These are phyloP conservation scores for Lerema accius DNA, from an alignment of 1,140 invertebrate species.

Conservation along the genomic window DNA sequence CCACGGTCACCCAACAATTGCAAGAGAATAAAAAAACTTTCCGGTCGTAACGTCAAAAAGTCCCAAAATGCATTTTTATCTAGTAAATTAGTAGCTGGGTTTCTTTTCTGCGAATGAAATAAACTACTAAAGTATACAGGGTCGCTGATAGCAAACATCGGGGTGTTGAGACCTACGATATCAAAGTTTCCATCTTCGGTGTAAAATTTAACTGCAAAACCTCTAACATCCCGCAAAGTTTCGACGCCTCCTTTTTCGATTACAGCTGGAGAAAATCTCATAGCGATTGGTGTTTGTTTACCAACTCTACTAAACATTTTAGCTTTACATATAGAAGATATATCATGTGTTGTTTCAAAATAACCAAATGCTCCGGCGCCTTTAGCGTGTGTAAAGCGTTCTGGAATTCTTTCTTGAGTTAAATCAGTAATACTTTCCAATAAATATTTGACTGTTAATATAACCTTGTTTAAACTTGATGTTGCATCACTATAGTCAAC, in stretches of 20 bases:
- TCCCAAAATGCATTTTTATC: constrained; percentile 96
- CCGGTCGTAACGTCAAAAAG: constrained; percentile 92
- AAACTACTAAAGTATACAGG: not conserved
- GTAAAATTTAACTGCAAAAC: constrained; percentile 8
- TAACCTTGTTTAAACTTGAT: too few species aligned
- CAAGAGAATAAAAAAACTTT: constrained; percentile 87
- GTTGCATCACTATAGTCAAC: too few species aligned
- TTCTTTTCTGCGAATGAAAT: constrained; percentile 86
- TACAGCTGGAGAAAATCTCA: constrained; percentile 90
- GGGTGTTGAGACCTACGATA: constrained; percentile 1
- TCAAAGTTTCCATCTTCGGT: constrained; percentile 12
- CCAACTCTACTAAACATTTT: constrained; percentile 92
- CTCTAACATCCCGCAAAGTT: not conserved
- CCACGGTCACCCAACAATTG: constrained; percentile 92
- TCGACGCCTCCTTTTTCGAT: constrained; percentile 83
- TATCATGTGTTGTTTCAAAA: constrained; percentile 96
- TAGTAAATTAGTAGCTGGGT: constrained; percentile 87
- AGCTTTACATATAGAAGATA: constrained; percentile 92
- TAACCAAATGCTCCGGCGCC: constrained; percentile 97
- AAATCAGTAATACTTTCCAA: constrained; percentile 88
- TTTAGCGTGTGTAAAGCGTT: constrained; percentile 96
- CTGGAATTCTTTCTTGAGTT: constrained; percentile 94
- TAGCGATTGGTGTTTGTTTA: constrained; percentile 90
- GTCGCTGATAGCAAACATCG: not conserved
- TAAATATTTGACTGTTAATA: too few species aligned